Base-by-base conservation (phyloP, 2,797 vertebrate genomes). In the Galagoides demidoff region DNA sequence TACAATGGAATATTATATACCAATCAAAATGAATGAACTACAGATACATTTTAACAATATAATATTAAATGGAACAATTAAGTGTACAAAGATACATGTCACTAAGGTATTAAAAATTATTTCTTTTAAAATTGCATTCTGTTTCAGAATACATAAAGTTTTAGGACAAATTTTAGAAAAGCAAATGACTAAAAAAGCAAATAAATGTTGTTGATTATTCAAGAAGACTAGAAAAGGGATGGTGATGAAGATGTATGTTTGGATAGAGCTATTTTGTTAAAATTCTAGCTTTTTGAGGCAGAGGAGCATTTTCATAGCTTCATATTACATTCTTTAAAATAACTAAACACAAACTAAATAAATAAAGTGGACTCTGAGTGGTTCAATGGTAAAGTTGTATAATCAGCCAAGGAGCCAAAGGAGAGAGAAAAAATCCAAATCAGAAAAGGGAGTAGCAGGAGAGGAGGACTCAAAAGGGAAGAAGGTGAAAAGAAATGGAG, bases 11-110 rank as follows among this genome's bases (percentile, higher is more conserved):
- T 77, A 61, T 43, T 77, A 92, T 23, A 61, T 14, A 27, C 2
- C 17, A 61, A 16, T 61, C 10, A 84, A 93, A 93, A 66, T 45
- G 7, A 34, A 45, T 66, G 20, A 94, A 82, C 19, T 88, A 57
- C 10, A 92, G 4, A 94, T 93, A 16, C 73, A 55, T 49, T 45
- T 85, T 68, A 94, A 31, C 31, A 85, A 90, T 45, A 64, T 87
- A 71, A 57, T 63, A 85, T 20, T 81, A 66, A 82, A 31, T 85
- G 2, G 25, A 43, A 81, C 64, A 87, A 92, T 12, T n/a, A 68
- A 73, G 27, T 25, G 63, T 4, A 37, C 19, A 78, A 90, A 79
- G 49, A 66, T 68, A 43, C 2, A 90, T 84, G 89, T 86, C 66
- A 71, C 27, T 88, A 85, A 87, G 23, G 9, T 82, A 76, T 57